Base-by-base conservation (phyloP, 2,797 vertebrate genomes). In the Capromys pilorides region DNA sequence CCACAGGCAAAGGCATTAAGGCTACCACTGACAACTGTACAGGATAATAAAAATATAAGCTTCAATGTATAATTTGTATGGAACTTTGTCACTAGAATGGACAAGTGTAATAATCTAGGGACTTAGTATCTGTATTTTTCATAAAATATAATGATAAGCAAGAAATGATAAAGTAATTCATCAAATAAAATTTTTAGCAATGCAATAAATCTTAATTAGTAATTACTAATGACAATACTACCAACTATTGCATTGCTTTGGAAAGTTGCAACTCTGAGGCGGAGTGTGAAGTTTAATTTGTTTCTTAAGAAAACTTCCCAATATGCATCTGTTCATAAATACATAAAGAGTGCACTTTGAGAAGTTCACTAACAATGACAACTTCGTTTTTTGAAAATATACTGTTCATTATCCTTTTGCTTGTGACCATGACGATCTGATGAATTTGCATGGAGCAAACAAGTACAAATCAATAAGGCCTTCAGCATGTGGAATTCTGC, bases 251-350 rank as follows among this genome's bases (percentile, higher is more conserved):
- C 31, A 88, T 69, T 90, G 66, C 49, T 71, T 88, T 66, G n/a
- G 61, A 6, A 94, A 90, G 7, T 41, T 71, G 39, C 81, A 64
- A 92, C 85, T 94, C 67, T 81, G 39, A 62, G 31, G 22, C 86
- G 5, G 24, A 78, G 92, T 66, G 7, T 81, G 36, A 77, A 31
- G 45, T 91, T 61, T 31, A 90, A 73, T 93, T 92, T 94, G 22
- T 82, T 66, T 87, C 3, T 69, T 86, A 89, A 83, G 49, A 87
- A 36, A 91, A 71, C 11, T 7, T 88, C 6, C 16, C 36, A 45
- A 13, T 45, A 14, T 85, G 1, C 14, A 16, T 78, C 11, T 87
- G 31, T 31, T 95, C 31, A n/a, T 86, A 86, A 91, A 77, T 93
- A 78, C 64, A 89, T 57, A 39, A 80, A 82, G 14, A 51, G 24